These are phyloP conservation scores for Caenorhabditis remanei DNA, from an alignment of 1,140 invertebrate genomes.

Conservation along the genomic window DNA sequence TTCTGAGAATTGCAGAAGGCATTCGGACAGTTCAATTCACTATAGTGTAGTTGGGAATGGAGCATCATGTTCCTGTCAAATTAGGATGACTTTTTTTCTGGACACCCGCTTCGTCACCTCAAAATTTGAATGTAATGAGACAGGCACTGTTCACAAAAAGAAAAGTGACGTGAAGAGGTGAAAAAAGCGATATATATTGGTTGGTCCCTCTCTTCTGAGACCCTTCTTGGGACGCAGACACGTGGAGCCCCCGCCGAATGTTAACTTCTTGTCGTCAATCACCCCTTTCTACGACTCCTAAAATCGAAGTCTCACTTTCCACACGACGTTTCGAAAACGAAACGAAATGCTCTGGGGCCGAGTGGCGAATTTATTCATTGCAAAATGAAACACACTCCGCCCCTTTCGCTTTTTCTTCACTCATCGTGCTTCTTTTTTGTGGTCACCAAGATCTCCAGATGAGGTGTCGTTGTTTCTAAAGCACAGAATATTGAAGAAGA, in stretches of 20 bases:
- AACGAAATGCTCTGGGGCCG: slow-evolving; percentile 25
- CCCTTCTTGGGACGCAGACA: slow-evolving; percentile 35
- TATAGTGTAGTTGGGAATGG: no score
- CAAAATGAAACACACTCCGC: slow-evolving; percentile 28
- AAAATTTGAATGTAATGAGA: background rate
- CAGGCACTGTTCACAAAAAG: background rate
- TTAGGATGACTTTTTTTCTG: background rate
- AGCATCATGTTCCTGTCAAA: no score
- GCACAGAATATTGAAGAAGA: slow-evolving; percentile 28
- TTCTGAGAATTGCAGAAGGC: no score
- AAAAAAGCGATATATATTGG: background rate
- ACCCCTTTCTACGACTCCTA: background rate
- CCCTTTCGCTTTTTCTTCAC: background rate
- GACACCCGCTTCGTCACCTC: background rate
- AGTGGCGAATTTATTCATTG: slow-evolving; percentile 37
- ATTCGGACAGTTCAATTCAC: no score
- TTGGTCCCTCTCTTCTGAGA: background rate
- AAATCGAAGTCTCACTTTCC: slow-evolving; percentile 6
- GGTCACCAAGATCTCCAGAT: slow-evolving; percentile 26
- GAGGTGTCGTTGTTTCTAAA: slow-evolving; percentile 42
- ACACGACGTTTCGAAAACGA: background rate
- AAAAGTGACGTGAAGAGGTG: slow-evolving; percentile 43
- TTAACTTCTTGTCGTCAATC: slow-evolving; percentile 54
- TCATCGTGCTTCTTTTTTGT: background rate
- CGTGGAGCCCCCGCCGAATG: slow-evolving; percentile 8